Conservation (phyloP, 2,888 invertebrate genomes). For the Lasius platythorax region DNA sequence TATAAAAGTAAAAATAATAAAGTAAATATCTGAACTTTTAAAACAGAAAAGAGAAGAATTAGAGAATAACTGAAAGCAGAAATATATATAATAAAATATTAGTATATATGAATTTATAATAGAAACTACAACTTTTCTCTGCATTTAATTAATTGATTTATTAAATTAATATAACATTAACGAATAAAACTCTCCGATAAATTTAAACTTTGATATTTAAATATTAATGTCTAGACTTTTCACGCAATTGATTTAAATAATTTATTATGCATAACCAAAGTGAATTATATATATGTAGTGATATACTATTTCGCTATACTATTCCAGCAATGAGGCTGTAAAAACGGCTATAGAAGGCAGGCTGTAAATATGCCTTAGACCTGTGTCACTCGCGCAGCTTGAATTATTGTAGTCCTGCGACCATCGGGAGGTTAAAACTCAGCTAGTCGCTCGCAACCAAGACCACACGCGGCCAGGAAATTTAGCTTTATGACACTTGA, state of each 20-base stretch:
- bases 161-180: neutral
- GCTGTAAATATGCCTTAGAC: neutral
- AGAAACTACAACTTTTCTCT: neutral
- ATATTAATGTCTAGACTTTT: neutral
- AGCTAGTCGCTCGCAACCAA: slow-evolving; percentile 6
- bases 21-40: neutral
- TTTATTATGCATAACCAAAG: neutral
- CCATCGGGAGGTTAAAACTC: slow-evolving; percentile 27
- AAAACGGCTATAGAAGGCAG: neutral
- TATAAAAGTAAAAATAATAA: neutral
- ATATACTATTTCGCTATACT: neutral
- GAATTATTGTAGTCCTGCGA: slow-evolving; percentile 38
- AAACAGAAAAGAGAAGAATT: neutral
- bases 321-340: neutral
- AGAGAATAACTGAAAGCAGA: neutral
- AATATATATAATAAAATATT: neutral
- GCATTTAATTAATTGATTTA: neutral
- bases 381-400: neutral
- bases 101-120: neutral
- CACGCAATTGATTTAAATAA: neutral
- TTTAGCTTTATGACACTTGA: slow-evolving; percentile 53
- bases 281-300: neutral
- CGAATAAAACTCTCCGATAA: neutral
- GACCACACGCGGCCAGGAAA: slow-evolving; percentile 29
- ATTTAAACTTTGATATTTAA: neutral